phyloP scores from a whole-genome alignment of 2,113 vertebrate species.

The Cryptotis parvus region DNA sequence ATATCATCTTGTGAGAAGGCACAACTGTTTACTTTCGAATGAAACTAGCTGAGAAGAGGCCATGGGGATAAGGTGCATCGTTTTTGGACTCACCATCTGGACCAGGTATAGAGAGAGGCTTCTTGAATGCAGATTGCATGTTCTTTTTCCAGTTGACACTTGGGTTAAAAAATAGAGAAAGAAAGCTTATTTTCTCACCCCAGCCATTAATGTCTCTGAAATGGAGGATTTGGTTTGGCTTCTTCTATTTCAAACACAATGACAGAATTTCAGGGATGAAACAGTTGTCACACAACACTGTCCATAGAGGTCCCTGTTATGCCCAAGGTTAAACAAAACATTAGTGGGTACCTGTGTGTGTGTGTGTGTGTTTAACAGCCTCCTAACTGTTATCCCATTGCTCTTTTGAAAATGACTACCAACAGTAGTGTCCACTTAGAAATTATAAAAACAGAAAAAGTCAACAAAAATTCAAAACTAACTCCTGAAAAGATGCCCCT shows the following conservation, averaged over 20 bases:
- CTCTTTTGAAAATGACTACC: not conserved
- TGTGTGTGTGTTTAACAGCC: not conserved
- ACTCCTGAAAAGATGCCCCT: slow-evolving; percentile 31
- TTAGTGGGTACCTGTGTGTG: not conserved
- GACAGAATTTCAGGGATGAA: not conserved
- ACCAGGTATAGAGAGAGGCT: not conserved
- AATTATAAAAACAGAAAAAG: not conserved
- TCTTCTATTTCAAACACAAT: slow-evolving; percentile 9
- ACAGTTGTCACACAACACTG: not conserved
- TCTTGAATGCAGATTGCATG: not conserved
- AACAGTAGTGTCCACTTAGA: not conserved
- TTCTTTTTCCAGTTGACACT: not conserved
- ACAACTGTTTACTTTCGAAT: not conserved
- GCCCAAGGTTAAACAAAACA: not conserved
- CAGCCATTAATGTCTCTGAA: not conserved
- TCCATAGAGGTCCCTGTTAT: not conserved
- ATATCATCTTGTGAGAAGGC: not conserved
- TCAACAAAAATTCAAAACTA: not conserved
- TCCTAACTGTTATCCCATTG: not conserved
- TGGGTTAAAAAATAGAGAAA: not conserved
- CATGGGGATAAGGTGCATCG: not conserved
- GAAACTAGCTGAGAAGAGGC: not conserved
- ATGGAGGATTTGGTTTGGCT: not conserved
- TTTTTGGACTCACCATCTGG: not conserved
- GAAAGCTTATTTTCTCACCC: not conserved